Conservation (phyloP, 1,140 invertebrate genomes). For the Nebria ingens region DNA sequence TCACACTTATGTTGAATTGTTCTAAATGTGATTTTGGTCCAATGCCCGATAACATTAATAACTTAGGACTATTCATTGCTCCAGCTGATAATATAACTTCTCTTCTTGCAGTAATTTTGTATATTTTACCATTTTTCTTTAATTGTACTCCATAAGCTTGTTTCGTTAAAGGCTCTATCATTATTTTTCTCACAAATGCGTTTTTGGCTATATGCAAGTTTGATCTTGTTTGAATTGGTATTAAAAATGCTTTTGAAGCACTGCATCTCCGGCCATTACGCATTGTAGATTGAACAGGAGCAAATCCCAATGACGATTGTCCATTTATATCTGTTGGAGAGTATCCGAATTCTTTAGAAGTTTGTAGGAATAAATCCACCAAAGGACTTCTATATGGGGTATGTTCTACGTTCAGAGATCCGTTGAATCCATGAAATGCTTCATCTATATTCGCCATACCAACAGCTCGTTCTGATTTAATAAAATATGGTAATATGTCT, state of each 20-base stretch:
- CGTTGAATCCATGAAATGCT: slow-evolving; percentile 37
- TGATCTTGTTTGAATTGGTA: slow-evolving; percentile 42
- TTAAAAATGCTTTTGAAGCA: slow-evolving; percentile 56
- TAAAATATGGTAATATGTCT: slow-evolving; percentile 72
- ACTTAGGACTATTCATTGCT: slow-evolving; percentile 78
- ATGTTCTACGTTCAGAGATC: slow-evolving; percentile 56
- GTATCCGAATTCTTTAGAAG: slow-evolving; percentile 61
- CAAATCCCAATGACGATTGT: slow-evolving; percentile 43
- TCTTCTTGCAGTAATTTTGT: slow-evolving; percentile 59
- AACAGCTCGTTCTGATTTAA: slow-evolving; percentile 60
- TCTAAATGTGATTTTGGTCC: slow-evolving; percentile 68
- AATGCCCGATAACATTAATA: slow-evolving; percentile 86
- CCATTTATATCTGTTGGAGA: slow-evolving; percentile 52
- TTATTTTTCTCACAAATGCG: background rate
- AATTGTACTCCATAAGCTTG: slow-evolving; percentile 57
- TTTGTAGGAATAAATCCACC: slow-evolving; percentile 49
- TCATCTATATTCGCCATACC: slow-evolving; percentile 27
- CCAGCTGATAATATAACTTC: slow-evolving; percentile 84
- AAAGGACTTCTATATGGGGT: slow-evolving; percentile 50
- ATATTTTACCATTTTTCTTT: slow-evolving; percentile 58
- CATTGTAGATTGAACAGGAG: slow-evolving; percentile 51
- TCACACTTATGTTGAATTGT: slow-evolving; percentile 53
- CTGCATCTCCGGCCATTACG: slow-evolving; percentile 57
- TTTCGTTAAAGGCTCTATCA: slow-evolving; percentile 39
- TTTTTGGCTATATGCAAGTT: slow-evolving; percentile 45